These are phyloP conservation scores for Psix sp. DNA, from an alignment of 1,140 invertebrate genomes.

Conservation along the genomic window DNA sequence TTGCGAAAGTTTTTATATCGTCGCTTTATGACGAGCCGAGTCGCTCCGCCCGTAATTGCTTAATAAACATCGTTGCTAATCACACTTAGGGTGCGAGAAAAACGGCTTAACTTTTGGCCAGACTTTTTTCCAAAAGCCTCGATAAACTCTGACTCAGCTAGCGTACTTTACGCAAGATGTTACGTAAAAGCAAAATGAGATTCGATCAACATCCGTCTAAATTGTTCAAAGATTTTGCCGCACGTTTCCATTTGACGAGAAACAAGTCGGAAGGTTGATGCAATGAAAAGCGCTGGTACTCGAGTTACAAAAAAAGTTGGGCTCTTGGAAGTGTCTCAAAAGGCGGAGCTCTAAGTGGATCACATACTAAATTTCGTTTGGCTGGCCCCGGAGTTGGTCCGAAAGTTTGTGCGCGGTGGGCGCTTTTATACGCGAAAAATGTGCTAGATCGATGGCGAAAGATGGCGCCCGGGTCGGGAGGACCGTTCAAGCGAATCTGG, in stretches of 20 bases:
- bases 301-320: too few species aligned
- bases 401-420: constrained; percentile 18
- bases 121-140: too few species aligned
- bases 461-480: constrained; percentile 61
- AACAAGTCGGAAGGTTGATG: not conserved
- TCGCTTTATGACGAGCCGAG: constrained; percentile 63
- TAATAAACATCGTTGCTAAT: constrained; percentile 76
- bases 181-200: too few species aligned
- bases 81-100: constrained; percentile 59
- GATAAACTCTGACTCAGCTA: too few species aligned
- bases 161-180: too few species aligned
- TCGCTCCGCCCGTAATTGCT: constrained; percentile 70
- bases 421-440: constrained; percentile 25
- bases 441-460: constrained; percentile 45
- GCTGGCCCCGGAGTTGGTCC: constrained; percentile 59
- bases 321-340: constrained; percentile 72
- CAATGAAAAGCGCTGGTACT: constrained; percentile 4
- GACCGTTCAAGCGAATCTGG: constrained; percentile 76
- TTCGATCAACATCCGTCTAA: too few species aligned
- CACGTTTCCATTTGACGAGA: not conserved
- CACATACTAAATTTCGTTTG: constrained; percentile 77
- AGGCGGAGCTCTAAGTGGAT: constrained; percentile 75
- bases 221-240: constrained; percentile 20
- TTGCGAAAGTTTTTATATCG: constrained; percentile 71
- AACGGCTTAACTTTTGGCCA: not conserved